Percentiles rank a stretch among this genome's conserved stretches.
Evolutionary conservation across 2,797 vertebrate species (phyloP).

Genomic region (Artibeus lituratus): DNA sequence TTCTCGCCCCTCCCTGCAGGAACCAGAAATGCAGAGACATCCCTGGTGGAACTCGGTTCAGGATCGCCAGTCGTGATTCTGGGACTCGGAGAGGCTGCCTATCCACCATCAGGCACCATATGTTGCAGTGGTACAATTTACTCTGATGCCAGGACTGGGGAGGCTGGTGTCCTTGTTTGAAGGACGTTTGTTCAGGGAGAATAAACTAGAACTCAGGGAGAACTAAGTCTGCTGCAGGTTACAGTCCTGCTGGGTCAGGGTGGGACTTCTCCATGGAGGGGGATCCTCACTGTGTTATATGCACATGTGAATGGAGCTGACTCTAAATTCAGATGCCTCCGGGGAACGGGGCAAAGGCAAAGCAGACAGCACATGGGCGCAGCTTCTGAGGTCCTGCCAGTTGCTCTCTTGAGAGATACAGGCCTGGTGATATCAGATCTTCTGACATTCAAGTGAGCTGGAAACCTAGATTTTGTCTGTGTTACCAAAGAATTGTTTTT

Average conservation of each 20-base stretch:
- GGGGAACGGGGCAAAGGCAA: background rate
- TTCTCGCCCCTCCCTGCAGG: background rate
- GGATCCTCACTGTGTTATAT: background rate
- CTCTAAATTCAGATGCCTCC: background rate
- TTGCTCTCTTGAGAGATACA: background rate
- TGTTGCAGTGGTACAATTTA: background rate
- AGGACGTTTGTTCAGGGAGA: background rate
- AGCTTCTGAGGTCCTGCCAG: too few species aligned
- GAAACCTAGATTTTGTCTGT: slow-evolving; percentile 7
- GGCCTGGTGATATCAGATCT: background rate
- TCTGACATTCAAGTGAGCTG: background rate
- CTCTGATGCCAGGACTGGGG: background rate
- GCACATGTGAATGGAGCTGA: accelerated
- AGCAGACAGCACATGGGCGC: too few species aligned
- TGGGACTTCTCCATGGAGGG: background rate
- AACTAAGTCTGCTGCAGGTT: background rate
- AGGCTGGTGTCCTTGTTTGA: background rate
- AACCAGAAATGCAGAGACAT: background rate
- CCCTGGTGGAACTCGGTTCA: background rate
- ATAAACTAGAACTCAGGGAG: background rate
- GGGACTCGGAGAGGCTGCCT: background rate
- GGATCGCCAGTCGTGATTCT: background rate
- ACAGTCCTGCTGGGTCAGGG: background rate
- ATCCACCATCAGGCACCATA: background rate
- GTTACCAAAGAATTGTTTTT: background rate